Conservation (phyloP, 1,140 invertebrate genomes). For the Scaptomyza pallida region DNA sequence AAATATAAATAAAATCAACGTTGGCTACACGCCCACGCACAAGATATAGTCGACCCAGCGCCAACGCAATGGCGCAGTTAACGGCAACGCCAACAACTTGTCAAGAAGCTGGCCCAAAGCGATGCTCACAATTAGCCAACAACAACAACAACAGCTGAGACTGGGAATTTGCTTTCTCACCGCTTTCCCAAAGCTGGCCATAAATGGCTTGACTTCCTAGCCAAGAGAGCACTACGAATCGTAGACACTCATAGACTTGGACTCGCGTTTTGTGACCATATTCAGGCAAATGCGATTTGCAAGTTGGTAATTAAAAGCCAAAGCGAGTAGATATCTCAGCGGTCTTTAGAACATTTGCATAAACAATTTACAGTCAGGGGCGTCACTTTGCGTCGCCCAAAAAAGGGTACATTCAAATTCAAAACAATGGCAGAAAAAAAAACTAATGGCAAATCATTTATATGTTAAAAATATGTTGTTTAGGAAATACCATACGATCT, state of each 20-base stretch:
- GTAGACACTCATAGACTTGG: slow-evolving; percentile 28
- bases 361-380: slow-evolving; percentile 49
- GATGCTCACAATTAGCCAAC: slow-evolving; percentile 74
- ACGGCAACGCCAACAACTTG: slow-evolving; percentile 47
- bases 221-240: slow-evolving; percentile 15
- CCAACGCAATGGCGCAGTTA: slow-evolving; percentile 56
- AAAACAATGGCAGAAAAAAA: too few relatives aligned
- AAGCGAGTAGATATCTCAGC: slow-evolving; percentile 52
- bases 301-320: slow-evolving; percentile 75
- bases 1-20: slow-evolving; percentile 80
- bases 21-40: slow-evolving; percentile 34
- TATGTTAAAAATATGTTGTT: too few relatives aligned
- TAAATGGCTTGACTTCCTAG: slow-evolving; percentile 72
- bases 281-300: slow-evolving; percentile 75
- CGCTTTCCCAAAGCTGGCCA: slow-evolving; percentile 68
- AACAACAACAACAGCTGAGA: too few relatives aligned
- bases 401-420: slow-evolving; percentile 3
- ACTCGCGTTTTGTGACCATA: slow-evolving; percentile 70
- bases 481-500: too few relatives aligned
- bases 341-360: slow-evolving; percentile 67
- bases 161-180: slow-evolving; percentile 62
- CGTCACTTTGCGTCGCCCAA: background rate
- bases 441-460: too few relatives aligned
- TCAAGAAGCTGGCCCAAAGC: slow-evolving; percentile 57
- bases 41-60: slow-evolving; percentile 18